Percentiles rank a stretch among this genome's conserved stretches.
Conservation (phyloP, 2,113 vertebrate genomes). For the Chascanopsetta lugubris region DNA sequence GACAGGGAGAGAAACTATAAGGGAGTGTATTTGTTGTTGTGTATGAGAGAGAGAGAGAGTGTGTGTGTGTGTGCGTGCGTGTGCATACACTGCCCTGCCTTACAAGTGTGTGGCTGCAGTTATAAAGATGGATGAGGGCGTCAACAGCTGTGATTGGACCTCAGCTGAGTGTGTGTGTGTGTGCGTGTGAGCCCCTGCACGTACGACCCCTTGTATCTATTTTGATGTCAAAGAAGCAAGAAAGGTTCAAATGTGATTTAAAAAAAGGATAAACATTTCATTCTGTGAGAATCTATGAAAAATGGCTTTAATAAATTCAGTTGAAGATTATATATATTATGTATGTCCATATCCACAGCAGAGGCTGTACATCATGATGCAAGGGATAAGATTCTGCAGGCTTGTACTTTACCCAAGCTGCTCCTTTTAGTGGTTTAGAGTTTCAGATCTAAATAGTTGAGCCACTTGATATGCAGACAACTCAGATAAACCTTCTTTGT, state of each 20-base stretch:
- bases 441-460: no score
- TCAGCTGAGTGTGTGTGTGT: not conserved
- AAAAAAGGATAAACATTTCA: no score
- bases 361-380: no score
- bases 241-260: not conserved
- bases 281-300: no score
- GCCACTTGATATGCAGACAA: no score
- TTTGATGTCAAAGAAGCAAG: not conserved
- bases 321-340: no score
- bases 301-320: no score
- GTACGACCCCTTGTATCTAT: not conserved
- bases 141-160: slow-evolving; percentile 43
- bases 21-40: not conserved
- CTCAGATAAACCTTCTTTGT: no score
- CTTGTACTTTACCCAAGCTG: no score
- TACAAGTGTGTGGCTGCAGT: slow-evolving; percentile 49
- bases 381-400: no score
- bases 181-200: not conserved
- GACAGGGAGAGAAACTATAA: slow-evolving; percentile 7
- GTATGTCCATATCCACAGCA: no score
- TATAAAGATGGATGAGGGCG: slow-evolving; percentile 71
- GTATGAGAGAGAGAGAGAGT: not conserved
- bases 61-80: not conserved
- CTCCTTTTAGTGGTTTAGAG: slow-evolving; percentile 1
- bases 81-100: slow-evolving; percentile 15